Evolutionary conservation across 1,140 invertebrate species (phyloP), one percentile per base, ranked within the genome.

Genomic region (Dreissena rostriformis): DNA sequence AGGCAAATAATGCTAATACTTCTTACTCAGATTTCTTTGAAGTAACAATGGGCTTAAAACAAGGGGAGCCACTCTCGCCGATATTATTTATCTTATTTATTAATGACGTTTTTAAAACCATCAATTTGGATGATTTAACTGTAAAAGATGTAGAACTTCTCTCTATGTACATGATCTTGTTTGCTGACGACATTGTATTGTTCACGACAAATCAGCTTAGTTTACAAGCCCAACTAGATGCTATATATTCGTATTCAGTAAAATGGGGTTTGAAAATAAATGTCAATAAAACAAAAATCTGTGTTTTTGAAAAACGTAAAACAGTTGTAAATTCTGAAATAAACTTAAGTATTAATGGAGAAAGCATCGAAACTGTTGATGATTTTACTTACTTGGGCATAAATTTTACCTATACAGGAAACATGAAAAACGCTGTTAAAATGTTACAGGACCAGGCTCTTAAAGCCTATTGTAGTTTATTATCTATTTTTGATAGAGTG

Each of bases 131-230:
- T 28, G 24, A 15, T 15, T 17, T 71, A 39, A 71, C 68, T 71
- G 10, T 0, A 29, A 29, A 71, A n/a, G 68, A 28, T 71, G 15
- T 49, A 51, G 68, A 71, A 19, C 26, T 51, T 12, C 14, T 71
- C n/a, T 71, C 68, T 15, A 51, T 15, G 51, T 57, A 74, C 57
- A 14, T 57, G 49, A n/a, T 74, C 1, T 17, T 55, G 19, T 74
- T 74, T 57, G 72, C 72, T 2, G 49, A 74, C 55, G 72, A 74
- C 26, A 74, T 74, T 55, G 51, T n/a, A 55, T 55, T 74, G 24
- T 74, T 74, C 28, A 74, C 1, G 4, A 71, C 68, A 12, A 17
- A 71, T 49, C 24, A 17, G 10, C 15, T 51, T 29, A 71, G 26
- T 71, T 51, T 71, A 49, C 68, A 71, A 39, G 26, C 26, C 19